Evolutionary conservation across 1,140 invertebrate species (phyloP), one percentile per base, ranked within the genome.

Genomic region (Diuraphis noxia): DNA sequence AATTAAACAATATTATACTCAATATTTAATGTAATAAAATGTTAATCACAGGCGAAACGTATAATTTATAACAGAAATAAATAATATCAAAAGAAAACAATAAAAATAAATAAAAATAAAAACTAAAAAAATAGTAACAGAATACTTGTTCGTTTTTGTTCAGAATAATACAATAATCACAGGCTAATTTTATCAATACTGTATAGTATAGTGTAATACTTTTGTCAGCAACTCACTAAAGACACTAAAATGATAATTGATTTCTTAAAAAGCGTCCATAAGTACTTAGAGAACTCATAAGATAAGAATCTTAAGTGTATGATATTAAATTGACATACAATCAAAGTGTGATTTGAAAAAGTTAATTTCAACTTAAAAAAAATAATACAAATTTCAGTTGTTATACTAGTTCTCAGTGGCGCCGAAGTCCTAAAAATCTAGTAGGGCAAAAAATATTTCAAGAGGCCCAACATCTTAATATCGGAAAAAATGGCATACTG

Each of bases 111-210:
- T 56, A 19, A 88, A 88, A 56, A 38, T 38, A 52, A 38, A 56
- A 49, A 52, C 19, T 38, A 56, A 87, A 38, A 87, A 63, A 88
- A 88, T 88, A 88, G 36, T 88, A 88, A 88, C 52, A 63, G 86
- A 88, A 88, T 56, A 88, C 52, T 88, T 88, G 49, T 40, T 88
- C 49, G 8, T n/a, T 41, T 63, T 88, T 88, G 86, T 88, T 56
- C 86, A 8, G 25, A 40, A 30, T 63, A 63, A 63, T 40, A 63
- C 52, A 63, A 88, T 56, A 63, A 88, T 88, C 86, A 88, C 86
- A 88, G 86, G 25, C 6, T 40, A 86, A 86, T 36, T 25, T 19
- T 21, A 41, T 40, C 13, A 88, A 88, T 63, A 88, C 52, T 63
- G 86, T n/a, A 88, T 63, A 88, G 86, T n/a, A 88, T 63, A 88